A percentile compares a stretch with the other conserved stretches of the same genome.
phyloP scores from a whole-genome alignment of 2,888 invertebrate species.

The Agyllia agylla region DNA sequence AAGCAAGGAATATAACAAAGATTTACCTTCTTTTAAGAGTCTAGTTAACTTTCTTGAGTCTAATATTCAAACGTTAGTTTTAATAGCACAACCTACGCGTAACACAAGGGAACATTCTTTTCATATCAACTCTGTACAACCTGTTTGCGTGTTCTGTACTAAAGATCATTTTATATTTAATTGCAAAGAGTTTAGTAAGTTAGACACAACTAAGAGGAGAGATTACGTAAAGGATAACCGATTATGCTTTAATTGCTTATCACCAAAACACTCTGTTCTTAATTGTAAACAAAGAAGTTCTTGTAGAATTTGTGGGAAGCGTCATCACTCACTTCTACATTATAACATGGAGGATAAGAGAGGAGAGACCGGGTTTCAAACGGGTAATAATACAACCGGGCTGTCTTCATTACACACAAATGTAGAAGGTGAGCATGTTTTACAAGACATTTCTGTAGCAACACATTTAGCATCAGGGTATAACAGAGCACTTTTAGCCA shows the following conservation, averaged over 20 bases:
- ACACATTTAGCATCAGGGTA: not conserved
- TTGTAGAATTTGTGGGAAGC: slow-evolving; percentile 6
- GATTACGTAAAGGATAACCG: not conserved
- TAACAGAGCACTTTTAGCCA: not conserved
- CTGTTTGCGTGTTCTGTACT: not conserved
- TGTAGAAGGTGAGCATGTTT: not conserved
- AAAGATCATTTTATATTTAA: slow-evolving; percentile 6
- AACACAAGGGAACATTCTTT: not conserved
- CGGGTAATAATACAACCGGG: not conserved
- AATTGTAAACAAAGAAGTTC: slow-evolving; percentile 9
- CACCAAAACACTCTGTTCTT: not conserved
- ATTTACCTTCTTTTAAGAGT: slow-evolving; percentile 8
- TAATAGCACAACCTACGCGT: not conserved
- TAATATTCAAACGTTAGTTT: not conserved
- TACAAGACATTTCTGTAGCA: not conserved
- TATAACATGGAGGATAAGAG: not conserved
- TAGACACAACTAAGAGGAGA: not conserved
- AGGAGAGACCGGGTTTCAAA: not conserved
- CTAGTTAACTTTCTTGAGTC: slow-evolving; percentile 5
- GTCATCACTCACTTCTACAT: slow-evolving; percentile 19
- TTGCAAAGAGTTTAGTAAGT: not conserved
- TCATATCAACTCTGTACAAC: not conserved
- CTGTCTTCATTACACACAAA: not conserved
- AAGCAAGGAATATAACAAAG: not conserved
- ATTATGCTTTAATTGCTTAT: slow-evolving; percentile 9